Conservation (phyloP, 2,888 invertebrate species). For the Hetaerina titia region DNA sequence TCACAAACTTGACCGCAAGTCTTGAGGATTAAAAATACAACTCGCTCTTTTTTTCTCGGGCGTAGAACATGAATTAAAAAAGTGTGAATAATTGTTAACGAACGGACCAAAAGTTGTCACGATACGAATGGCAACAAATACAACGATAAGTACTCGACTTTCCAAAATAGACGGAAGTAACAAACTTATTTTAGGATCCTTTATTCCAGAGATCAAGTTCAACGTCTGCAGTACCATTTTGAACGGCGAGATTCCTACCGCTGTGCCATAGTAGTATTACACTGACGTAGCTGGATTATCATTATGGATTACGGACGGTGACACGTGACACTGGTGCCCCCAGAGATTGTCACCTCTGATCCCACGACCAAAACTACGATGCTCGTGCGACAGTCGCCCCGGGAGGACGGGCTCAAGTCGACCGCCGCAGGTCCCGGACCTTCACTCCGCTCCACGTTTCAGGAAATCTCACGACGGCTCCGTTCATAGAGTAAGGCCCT, state of each 20-base stretch:
- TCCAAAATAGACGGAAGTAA: not conserved
- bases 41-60: too few species aligned
- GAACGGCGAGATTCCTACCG: not conserved
- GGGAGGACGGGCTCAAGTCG: not conserved
- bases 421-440: not conserved
- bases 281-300: not conserved
- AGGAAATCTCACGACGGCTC: not conserved
- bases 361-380: not conserved
- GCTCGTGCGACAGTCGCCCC: not conserved
- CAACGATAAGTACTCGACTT: too few species aligned
- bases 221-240: not conserved
- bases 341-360: not conserved
- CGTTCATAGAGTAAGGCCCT: not conserved
- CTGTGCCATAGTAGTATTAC: not conserved
- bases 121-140: too few species aligned
- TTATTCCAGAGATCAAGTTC: not conserved
- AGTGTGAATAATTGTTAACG: too few species aligned
- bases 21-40: too few species aligned
- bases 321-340: not conserved
- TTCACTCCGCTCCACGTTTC: not conserved
- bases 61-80: too few species aligned
- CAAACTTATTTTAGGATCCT: not conserved
- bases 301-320: not conserved
- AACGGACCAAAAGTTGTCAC: too few species aligned
- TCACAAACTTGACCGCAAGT: too few species aligned